These are phyloP conservation scores for Mystacornis crossleyi DNA, from an alignment of 2,113 vertebrate species.

Conservation along the genomic window DNA sequence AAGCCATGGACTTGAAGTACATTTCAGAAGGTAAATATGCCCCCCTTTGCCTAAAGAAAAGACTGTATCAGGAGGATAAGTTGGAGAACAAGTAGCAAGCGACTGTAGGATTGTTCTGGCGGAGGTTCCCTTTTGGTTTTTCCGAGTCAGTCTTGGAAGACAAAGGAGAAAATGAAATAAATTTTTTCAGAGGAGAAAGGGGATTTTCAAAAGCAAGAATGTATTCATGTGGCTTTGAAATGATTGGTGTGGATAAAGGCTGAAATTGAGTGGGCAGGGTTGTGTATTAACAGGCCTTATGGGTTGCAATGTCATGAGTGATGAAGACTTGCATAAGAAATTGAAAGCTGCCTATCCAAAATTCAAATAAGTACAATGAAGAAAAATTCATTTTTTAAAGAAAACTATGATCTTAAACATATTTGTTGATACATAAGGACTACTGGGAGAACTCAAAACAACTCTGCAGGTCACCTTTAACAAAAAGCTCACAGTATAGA, in stretches of 20 bases:
- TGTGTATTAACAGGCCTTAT: neutral
- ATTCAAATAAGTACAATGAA: neutral
- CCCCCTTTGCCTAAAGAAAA: neutral
- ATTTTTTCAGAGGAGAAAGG: neutral
- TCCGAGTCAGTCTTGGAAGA: neutral
- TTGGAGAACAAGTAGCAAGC: neutral
- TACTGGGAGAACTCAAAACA: neutral
- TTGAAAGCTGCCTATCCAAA: neutral
- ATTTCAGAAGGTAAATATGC: neutral
- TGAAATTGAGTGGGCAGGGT: neutral
- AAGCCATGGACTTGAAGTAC: neutral
- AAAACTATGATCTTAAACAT: neutral
- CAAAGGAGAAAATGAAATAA: neutral
- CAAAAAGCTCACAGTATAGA: neutral
- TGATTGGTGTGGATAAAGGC: neutral
- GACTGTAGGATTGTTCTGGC: neutral
- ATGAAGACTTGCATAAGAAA: neutral
- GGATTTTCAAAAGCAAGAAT: neutral
- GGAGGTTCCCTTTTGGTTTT: neutral
- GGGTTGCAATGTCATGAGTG: neutral
- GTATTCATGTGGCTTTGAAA: neutral
- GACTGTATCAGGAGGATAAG: neutral
- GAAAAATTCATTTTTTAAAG: neutral
- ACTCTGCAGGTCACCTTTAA: neutral
- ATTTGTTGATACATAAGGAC: neutral